These are phyloP conservation scores for Gyps fulvus DNA, from an alignment of 2,113 vertebrate species.

Conservation along the genomic window DNA sequence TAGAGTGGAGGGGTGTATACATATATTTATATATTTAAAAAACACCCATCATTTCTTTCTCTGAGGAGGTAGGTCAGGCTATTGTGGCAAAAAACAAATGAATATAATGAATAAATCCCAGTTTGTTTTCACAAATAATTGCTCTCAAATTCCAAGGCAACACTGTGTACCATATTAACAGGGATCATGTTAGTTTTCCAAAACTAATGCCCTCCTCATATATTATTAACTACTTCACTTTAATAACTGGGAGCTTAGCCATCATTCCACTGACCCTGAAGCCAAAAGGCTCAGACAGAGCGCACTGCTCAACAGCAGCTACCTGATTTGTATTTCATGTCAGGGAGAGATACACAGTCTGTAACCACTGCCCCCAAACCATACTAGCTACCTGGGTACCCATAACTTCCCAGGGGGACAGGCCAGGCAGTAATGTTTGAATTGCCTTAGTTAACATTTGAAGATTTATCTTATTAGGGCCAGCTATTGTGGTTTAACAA, in stretches of 20 bases:
- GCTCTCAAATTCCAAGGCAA: background rate
- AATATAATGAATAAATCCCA: background rate
- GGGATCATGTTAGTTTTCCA: background rate
- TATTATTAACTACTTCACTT: background rate
- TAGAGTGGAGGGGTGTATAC: fast-evolving
- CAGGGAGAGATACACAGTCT: background rate
- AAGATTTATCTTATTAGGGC: background rate
- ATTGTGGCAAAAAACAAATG: background rate
- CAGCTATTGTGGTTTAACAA: background rate
- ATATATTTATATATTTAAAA: background rate
- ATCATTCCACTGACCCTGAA: background rate
- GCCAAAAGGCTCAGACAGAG: background rate
- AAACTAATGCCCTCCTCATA: background rate
- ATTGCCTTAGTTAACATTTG: background rate
- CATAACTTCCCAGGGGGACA: background rate
- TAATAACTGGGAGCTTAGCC: background rate
- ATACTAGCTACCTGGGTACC: background rate
- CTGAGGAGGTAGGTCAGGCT: background rate
- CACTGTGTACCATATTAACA: background rate
- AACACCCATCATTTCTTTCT: background rate
- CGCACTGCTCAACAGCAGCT: background rate
- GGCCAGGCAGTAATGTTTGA: background rate
- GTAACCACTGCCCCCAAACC: background rate
- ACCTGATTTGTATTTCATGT: too few species aligned
- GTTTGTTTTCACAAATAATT: background rate